Conservation (phyloP, 1,140 invertebrate genomes). For the Macrosteles quadrilineatus region DNA sequence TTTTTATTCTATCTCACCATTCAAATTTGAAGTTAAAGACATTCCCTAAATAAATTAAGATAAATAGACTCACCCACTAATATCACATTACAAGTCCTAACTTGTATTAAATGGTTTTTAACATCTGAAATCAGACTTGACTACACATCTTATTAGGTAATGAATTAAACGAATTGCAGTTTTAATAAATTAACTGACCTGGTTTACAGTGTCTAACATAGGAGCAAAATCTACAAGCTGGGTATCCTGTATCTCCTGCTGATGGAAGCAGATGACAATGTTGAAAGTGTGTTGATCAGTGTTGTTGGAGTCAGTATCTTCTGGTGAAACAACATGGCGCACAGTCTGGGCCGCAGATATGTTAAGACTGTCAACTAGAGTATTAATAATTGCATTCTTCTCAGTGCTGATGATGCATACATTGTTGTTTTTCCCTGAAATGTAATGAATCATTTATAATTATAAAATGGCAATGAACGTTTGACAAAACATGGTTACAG, state of each 20-base stretch:
- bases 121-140: not conserved
- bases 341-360: not conserved
- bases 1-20: too few species aligned
- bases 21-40: too few species aligned
- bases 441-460: too few species aligned
- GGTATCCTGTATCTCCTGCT: slow-evolving; percentile 42
- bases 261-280: slow-evolving; percentile 42
- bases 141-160: slow-evolving; percentile 1
- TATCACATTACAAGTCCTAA: too few species aligned
- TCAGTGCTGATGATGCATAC: slow-evolving; percentile 41
- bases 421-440: slow-evolving; percentile 38
- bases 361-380: slow-evolving; percentile 33
- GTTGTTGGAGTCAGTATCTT: slow-evolving; percentile 18
- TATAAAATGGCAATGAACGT: too few species aligned
- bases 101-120: too few species aligned
- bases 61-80: too few species aligned
- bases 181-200: too few species aligned
- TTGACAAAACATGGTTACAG: too few species aligned
- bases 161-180: not conserved
- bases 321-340: slow-evolving; percentile 17
- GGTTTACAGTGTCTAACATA: slow-evolving; percentile 40
- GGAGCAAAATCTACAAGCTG: slow-evolving; percentile 41
- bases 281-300: slow-evolving; percentile 37
- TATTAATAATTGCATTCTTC: slow-evolving; percentile 32
- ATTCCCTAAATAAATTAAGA: too few species aligned